Evolutionary conservation across 1,140 invertebrate genomes (phyloP), one percentile per base, ranked within the genome.

Genomic region (Bradysia coprophila): DNA sequence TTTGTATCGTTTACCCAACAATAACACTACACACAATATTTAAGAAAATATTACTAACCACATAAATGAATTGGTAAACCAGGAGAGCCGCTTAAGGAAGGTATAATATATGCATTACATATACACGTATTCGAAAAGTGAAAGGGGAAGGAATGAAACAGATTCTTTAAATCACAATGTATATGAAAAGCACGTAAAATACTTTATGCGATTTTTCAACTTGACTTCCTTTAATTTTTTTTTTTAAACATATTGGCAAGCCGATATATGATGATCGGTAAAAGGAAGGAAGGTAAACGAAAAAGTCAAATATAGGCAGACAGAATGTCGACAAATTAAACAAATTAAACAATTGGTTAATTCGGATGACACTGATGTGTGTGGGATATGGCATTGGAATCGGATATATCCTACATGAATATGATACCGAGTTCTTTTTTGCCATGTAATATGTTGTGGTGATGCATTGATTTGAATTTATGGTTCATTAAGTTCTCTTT

Each of bases 151-250:
- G n/a, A n/a, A n/a, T n/a, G n/a, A n/a, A n/a, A n/a, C n/a, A n/a
- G n/a, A n/a, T n/a, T n/a, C n/a, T n/a, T n/a, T n/a, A n/a, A n/a
- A n/a, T n/a, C n/a, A n/a, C n/a, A n/a, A n/a, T n/a, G n/a, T n/a
- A n/a, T n/a, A n/a, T n/a, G n/a, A n/a, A n/a, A n/a, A n/a, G n/a
- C n/a, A n/a, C n/a, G n/a, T n/a, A n/a, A n/a, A n/a, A n/a, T n/a
- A n/a, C 6, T 38, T 16, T 16, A 20, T 38, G 33, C 36, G 36
- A 38, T 38, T 38, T 38, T 38, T 38, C 36, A 38, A 38, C n/a
- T 38, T 38, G 36, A 38, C 5, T 38, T 28, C 24, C 24, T 28
- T 28, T 13, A 8, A 13, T 28, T 28, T 28, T 6, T n/a, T n/a
- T n/a, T n/a, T n/a, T n/a, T n/a, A n/a, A n/a, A n/a, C n/a, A n/a